Percentiles rank a stretch among this genome's conserved stretches.
These are phyloP conservation scores for Drosophila rufa DNA, from an alignment of 1,140 invertebrate species.

Conservation along the genomic window DNA sequence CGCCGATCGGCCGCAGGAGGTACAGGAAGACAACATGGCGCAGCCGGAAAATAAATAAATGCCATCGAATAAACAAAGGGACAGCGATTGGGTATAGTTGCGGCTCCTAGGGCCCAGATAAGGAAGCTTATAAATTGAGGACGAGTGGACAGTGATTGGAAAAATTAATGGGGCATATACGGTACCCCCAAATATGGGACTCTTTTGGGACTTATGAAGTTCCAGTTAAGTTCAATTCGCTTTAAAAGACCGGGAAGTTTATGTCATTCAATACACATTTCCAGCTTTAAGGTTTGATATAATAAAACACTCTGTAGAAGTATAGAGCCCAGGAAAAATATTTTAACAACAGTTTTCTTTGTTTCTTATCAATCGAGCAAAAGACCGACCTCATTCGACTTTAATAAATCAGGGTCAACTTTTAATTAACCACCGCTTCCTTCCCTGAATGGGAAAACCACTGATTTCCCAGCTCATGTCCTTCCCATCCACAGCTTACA, in stretches of 20 bases:
- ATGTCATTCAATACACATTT: too few species aligned
- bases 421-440: conserved; percentile 8
- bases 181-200: background rate
- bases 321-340: background rate
- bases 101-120: conserved; percentile 19
- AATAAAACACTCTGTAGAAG: too few species aligned
- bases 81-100: conserved; percentile 34
- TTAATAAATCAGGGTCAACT: conserved; percentile 14
- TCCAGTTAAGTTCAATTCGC: background rate
- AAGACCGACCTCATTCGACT: background rate
- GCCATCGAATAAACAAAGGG: conserved; percentile 46
- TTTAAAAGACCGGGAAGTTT: background rate
- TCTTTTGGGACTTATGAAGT: background rate
- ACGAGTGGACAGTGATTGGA: conserved; percentile 45
- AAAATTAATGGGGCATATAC: conserved; percentile 49
- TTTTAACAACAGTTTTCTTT: background rate
- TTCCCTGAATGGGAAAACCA: background rate
- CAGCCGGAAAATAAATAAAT: conserved; percentile 53
- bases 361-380: background rate
- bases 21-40: conserved; percentile 11
- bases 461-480: conserved; percentile 14
- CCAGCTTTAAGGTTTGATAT: background rate
- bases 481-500: conserved; percentile 13
- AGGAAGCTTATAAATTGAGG: conserved; percentile 49
- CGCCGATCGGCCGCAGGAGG: conserved; percentile 14